Conservation (phyloP, 1,140 invertebrate species). For the Drosophila santomea region DNA sequence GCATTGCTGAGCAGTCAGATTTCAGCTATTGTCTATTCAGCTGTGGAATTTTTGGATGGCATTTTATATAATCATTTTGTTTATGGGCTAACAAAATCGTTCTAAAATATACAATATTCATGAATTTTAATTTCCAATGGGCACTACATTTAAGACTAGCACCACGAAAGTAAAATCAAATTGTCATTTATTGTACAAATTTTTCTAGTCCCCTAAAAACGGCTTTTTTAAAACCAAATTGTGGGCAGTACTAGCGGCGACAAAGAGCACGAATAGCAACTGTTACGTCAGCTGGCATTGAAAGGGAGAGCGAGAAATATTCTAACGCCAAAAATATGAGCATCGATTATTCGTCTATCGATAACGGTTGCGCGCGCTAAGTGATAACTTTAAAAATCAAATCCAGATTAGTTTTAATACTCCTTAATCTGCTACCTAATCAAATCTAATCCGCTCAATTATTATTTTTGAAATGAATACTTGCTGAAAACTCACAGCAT, state of each 20-base stretch:
- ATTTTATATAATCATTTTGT: background rate
- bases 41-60: too few species aligned
- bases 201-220: background rate
- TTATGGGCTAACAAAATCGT: background rate
- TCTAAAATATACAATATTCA: too few species aligned
- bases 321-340: slow-evolving; percentile 14
- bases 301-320: background rate
- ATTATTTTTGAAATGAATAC: too few species aligned
- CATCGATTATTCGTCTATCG: slow-evolving; percentile 14
- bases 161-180: too few species aligned
- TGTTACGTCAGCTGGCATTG: slow-evolving; percentile 19
- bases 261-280: slow-evolving; percentile 5
- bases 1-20: too few species aligned
- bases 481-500: too few species aligned
- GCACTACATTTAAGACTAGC: too few species aligned
- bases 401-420: background rate
- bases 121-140: too few species aligned
- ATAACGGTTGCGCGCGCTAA: background rate
- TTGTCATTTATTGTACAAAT: background rate
- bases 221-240: background rate
- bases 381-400: background rate
- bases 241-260: background rate
- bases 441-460: too few species aligned
- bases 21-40: background rate
- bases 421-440: too few species aligned